Percentiles rank a stretch among this genome's conserved stretches.
Conservation (phyloP, 2,797 vertebrate genomes). For the Leptodactylus fallax region DNA sequence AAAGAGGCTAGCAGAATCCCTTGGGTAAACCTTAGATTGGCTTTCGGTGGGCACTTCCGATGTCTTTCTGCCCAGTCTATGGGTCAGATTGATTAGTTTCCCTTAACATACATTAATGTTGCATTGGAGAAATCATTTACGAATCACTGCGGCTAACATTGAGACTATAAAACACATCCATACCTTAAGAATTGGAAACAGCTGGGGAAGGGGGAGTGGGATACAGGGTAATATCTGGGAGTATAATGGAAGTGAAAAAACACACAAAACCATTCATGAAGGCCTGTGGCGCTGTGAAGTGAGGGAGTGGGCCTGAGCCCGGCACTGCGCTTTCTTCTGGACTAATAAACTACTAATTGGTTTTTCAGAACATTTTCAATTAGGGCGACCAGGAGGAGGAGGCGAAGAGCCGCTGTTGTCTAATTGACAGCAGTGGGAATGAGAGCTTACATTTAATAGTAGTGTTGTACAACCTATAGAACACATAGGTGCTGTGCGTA, state of each 20-base stretch:
- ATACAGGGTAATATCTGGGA: background rate
- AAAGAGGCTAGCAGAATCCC: too few species aligned
- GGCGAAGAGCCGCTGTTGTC: background rate
- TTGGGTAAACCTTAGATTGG: too few species aligned
- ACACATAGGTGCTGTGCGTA: background rate
- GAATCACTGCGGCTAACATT: background rate
- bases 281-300: background rate
- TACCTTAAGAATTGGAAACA: constrained; percentile 39
- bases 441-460: background rate
- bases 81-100: too few species aligned
- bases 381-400: background rate
- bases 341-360: constrained; percentile 1
- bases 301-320: background rate
- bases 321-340: background rate
- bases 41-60: too few species aligned
- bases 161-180: constrained; percentile 15
- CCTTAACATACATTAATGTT: background rate
- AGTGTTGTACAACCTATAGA: too few species aligned
- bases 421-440: background rate
- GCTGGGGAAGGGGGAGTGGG: constrained; percentile 13
- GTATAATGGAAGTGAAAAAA: background rate
- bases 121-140: background rate
- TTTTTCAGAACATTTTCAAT: constrained; percentile 21
- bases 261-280: background rate
- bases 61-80: too few species aligned